phyloP scores from a whole-genome alignment of 2,797 vertebrate genomes.

The Antrozous pallidus region DNA sequence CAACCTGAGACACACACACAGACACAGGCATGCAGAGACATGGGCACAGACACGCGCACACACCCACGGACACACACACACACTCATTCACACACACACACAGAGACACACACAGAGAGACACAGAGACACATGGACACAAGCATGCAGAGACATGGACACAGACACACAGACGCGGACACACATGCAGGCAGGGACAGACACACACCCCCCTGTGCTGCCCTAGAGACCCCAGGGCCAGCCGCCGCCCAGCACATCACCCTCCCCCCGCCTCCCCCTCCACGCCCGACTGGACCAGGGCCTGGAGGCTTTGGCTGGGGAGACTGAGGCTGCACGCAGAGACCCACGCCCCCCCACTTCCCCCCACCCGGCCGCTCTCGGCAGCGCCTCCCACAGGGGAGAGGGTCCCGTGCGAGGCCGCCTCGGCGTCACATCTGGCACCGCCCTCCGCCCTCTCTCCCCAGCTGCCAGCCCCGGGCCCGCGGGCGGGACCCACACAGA shows the following conservation, averaged over 20 bases:
- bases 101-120: no score
- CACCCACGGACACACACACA: no score
- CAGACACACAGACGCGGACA: no score
- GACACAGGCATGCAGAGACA: no score
- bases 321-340: rapidly evolving
- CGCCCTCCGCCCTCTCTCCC: background rate
- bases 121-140: no score
- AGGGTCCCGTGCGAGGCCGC: rapidly evolving
- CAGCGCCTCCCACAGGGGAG: background rate
- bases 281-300: background rate
- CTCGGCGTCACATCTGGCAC: rapidly evolving
- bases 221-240: rapidly evolving
- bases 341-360: rapidly evolving
- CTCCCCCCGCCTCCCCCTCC: background rate
- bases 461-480: background rate
- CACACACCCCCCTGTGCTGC: background rate
- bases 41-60: background rate
- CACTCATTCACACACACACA: no score
- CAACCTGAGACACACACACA: background rate
- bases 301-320: background rate
- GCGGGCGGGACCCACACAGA: background rate
- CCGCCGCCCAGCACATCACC: background rate
- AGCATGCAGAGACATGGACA: no score
- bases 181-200: no score
- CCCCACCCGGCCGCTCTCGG: no score